These are phyloP conservation scores for Sinelater perroti DNA, from an alignment of 2,888 invertebrate genomes.

Conservation along the genomic window DNA sequence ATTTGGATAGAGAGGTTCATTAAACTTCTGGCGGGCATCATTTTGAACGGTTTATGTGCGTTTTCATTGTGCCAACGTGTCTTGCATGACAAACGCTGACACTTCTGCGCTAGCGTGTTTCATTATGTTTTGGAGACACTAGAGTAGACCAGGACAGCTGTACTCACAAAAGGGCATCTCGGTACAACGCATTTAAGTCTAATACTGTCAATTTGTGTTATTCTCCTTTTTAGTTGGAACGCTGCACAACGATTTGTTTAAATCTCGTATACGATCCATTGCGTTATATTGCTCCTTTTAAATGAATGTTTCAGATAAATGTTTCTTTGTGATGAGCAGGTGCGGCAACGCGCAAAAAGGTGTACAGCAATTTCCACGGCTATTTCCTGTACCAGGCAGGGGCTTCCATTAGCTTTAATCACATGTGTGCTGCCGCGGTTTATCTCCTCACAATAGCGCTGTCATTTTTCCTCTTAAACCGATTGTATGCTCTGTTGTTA, in stretches of 20 bases:
- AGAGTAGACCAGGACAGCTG: too few species aligned
- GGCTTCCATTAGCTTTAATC: conserved; percentile 27
- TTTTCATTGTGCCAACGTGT: too few species aligned
- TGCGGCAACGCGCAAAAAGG: conserved; percentile 2
- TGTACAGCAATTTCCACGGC: conserved; percentile 6
- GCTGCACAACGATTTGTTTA: not conserved
- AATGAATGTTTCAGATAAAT: not conserved
- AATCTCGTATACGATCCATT: not conserved
- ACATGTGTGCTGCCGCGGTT: conserved; percentile 7
- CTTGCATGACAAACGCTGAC: too few species aligned
- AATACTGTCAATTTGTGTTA: not conserved
- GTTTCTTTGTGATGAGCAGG: not conserved
- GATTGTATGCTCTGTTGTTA: not conserved
- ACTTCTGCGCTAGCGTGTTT: too few species aligned
- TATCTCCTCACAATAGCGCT: conserved; percentile 14
- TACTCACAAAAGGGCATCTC: conserved; percentile 10
- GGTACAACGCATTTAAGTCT: conserved; percentile 2
- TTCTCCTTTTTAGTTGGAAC: not conserved
- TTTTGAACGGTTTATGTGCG: too few species aligned
- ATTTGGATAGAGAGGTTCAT: too few species aligned
- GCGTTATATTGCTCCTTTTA: not conserved
- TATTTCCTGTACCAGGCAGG: conserved; percentile 20
- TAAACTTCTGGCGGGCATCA: too few species aligned
- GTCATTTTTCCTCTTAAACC: conserved; percentile 16
- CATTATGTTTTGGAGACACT: too few species aligned